These are phyloP conservation scores for Arothron firmamentum DNA, from an alignment of 2,113 vertebrate species.

Conservation along the genomic window DNA sequence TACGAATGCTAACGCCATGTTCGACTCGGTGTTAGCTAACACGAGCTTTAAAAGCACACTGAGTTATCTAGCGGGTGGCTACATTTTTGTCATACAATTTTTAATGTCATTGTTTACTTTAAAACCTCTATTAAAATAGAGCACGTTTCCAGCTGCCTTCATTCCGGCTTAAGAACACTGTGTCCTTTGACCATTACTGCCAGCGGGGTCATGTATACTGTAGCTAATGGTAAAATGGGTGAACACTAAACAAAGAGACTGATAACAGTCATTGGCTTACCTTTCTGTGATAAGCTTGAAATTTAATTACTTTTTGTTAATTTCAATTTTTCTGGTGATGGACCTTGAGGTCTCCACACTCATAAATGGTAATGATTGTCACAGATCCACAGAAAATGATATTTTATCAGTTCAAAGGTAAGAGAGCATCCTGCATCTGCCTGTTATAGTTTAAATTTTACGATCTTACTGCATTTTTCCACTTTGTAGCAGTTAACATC, in stretches of 20 bases:
- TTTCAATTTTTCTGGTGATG: no score
- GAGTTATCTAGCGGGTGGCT: background rate
- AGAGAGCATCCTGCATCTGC: no score
- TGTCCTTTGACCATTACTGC: slow-evolving; percentile 27
- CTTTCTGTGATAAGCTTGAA: background rate
- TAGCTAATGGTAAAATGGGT: background rate
- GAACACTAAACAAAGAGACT: background rate
- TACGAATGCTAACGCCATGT: slow-evolving; percentile 21
- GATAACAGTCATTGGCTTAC: background rate
- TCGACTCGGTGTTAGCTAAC: slow-evolving; percentile 10
- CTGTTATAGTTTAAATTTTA: no score
- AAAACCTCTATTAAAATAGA: background rate
- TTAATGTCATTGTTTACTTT: background rate
- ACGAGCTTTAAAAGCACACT: background rate
- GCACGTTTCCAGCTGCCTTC: background rate
- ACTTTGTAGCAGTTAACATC: background rate
- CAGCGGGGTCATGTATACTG: background rate
- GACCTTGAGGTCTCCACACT: no score
- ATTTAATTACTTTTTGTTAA: no score
- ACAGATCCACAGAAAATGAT: background rate
- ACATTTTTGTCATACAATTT: background rate
- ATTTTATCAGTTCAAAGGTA: no score
- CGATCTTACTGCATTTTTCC: no score
- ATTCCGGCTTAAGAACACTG: slow-evolving; percentile 3
- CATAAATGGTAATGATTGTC: background rate